Base-by-base conservation (phyloP, 2,888 invertebrate genomes). In the Hirtodrosophila duncani region DNA sequence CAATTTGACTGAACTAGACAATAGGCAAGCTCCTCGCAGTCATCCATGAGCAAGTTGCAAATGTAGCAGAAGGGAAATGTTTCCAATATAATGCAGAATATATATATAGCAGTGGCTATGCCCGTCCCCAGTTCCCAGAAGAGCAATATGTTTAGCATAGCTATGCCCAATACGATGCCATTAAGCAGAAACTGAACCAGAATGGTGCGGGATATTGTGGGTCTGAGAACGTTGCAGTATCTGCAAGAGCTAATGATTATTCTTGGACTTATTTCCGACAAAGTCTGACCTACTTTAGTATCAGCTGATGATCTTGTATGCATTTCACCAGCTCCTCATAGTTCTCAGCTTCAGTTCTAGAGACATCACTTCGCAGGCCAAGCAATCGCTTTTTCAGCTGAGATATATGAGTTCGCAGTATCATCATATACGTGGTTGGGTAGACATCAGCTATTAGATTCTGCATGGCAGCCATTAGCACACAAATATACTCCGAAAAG, bases 11-110 rank as follows among this genome's bases (percentile, higher is more conserved):
- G 67, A 13, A 74, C 78, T 2, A 81, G 48, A 6, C 41, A 20
- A 3, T 62, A 11, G 0, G 80, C 16, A 0, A 79, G 45, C 0
- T 67, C 44, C 1, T 36, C 44, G 9, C 61, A 58, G 9, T 74
- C 74, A 1, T 45, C 36, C 3, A 46, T 18, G 1, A 74, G 36
- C 26, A 51, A 6, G 3, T 77, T 58, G 50, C 74, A 80, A 8
- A 77, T 24, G 9, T 61, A 74, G 43, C 80, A 68, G 7, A 74
- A 56, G 9, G 74, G 80, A 29, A 66, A 80, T 0, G 74, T 68
- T 24, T 74, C 44, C 42, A 77, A 3, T 0, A 63, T 1, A 1
- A 75, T 31, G 17, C 41, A 49, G 1, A 20, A 36, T 3, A 74
- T 18, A 16, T 57, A 74, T 0, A 48, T 8, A 3, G 0, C 17